Conservation (phyloP, 1,140 invertebrate genomes). For the Apocrypta bakeri region DNA sequence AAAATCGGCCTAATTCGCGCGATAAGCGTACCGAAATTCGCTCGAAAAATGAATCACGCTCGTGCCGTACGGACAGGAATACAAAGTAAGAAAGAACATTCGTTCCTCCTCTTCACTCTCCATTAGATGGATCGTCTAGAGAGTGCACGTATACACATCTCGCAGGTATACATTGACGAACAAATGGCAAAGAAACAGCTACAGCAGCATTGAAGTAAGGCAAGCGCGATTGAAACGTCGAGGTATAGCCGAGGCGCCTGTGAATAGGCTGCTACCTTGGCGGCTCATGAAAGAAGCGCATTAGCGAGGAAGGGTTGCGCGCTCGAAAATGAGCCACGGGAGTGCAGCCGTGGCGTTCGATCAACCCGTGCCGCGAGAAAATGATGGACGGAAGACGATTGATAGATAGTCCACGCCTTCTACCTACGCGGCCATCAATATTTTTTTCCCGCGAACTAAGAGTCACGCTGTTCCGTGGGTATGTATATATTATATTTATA, state of each 20-base stretch:
- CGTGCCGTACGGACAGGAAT: background rate
- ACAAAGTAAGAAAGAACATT: background rate
- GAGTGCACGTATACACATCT: constrained; percentile 27
- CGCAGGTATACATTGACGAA: background rate
- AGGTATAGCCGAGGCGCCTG: constrained; percentile 53
- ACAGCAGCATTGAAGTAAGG: too few species aligned
- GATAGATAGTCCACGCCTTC: constrained; percentile 15
- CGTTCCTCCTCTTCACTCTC: constrained; percentile 45
- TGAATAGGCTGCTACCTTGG: constrained; percentile 50
- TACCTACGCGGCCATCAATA: background rate
- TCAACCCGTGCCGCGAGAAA: constrained; percentile 3
- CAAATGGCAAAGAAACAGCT: constrained; percentile 54
- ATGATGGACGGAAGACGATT: constrained; percentile 15
- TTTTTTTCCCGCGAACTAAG: background rate
- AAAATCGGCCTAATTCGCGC: background rate
- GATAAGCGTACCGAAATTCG: too few species aligned
- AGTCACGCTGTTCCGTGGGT: background rate
- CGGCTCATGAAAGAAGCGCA: constrained; percentile 65
- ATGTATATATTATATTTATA: too few species aligned
- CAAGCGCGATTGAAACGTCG: constrained; percentile 71
- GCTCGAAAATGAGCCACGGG: background rate
- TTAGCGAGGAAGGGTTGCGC: constrained; percentile 58
- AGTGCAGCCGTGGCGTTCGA: background rate
- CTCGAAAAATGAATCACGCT: background rate
- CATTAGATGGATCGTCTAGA: constrained; percentile 69